Evolutionary conservation across 2,888 invertebrate species (phyloP), one percentile per base, ranked within the genome.

Genomic region (Sipha maydis): DNA sequence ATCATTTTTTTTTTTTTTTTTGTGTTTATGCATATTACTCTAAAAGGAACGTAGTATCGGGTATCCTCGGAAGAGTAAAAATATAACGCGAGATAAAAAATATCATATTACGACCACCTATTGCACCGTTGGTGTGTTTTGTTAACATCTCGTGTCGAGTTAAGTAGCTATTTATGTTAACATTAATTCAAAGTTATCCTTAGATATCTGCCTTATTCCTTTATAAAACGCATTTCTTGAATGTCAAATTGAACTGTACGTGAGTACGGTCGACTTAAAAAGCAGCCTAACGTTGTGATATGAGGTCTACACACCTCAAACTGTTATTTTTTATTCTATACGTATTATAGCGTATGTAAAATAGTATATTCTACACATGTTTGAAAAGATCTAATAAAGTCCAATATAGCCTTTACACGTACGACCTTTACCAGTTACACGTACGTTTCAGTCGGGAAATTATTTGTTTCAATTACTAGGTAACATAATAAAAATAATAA

Each of bases 91-190:
- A 48, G 41, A 54, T 48, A 79, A 38, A 34, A 83, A 75, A 73
- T 83, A 75, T 83, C 56, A 11, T 61, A 21, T 61, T 56, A 83
- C 38, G 1, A 34, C n/a, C 73, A 25, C n/a, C 73, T n/a, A 31
- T 17, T 8, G 7, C 56, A 0, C 3, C 17, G 8, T 73, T 25
- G 34, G 31, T 54, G 31, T 71, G 21, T 83, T 48, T 34, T 25
- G 48, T 71, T 56, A 48, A 83, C 73, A 9, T 56, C 3, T 17
- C 48, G n/a, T 54, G n/a, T 83, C 75, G 7, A 75, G n/a, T 28
- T 38, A 34, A 56, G 56, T 56, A 75, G n/a, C 25, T 83, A n/a
- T 73, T 83, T 34, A 34, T 56, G 54, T 79, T 67, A 48, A 75
- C 75, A 38, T 2, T 75, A 84, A 75, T 76, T 84, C 21, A 48